Percentiles rank a stretch among this genome's conserved stretches.
phyloP scores from a whole-genome alignment of 2,888 invertebrate genomes.

The Sepioteuthis lessoniana region DNA sequence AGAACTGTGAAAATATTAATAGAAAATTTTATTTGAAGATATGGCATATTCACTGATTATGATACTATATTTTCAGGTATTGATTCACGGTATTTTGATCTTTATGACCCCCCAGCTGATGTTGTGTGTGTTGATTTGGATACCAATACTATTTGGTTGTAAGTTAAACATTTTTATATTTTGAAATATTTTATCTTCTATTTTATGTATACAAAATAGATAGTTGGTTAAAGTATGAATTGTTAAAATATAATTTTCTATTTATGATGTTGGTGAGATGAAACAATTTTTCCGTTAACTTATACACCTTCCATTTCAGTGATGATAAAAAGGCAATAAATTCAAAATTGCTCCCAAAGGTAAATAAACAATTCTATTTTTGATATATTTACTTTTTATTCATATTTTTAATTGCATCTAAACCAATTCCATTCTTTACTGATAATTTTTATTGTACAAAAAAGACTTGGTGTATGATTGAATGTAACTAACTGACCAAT shows the following conservation, averaged over 20 bases:
- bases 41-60: not conserved
- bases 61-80: constrained; percentile 79
- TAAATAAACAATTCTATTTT: constrained; percentile 51
- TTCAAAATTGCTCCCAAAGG: constrained; percentile 73
- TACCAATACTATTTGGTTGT: constrained; percentile 91
- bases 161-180: constrained; percentile 55
- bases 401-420: not conserved
- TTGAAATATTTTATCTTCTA: not conserved
- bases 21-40: not conserved
- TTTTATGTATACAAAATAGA: not conserved
- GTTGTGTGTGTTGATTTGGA: constrained; percentile 98
- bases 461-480: too few relatives aligned
- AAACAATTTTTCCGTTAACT: too few relatives aligned
- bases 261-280: too few relatives aligned
- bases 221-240: too few relatives aligned
- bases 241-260: too few relatives aligned
- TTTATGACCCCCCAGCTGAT: constrained; percentile 92
- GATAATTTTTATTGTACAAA: too few relatives aligned
- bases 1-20: not conserved
- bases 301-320: constrained; percentile 75
- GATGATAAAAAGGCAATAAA: constrained; percentile 89
- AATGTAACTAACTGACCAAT: too few relatives aligned
- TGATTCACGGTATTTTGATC: constrained; percentile 96
- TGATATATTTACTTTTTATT: not conserved
- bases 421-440: too few relatives aligned